phyloP scores from a whole-genome alignment of 2,797 vertebrate genomes.

The Onychomys leucogaster region DNA sequence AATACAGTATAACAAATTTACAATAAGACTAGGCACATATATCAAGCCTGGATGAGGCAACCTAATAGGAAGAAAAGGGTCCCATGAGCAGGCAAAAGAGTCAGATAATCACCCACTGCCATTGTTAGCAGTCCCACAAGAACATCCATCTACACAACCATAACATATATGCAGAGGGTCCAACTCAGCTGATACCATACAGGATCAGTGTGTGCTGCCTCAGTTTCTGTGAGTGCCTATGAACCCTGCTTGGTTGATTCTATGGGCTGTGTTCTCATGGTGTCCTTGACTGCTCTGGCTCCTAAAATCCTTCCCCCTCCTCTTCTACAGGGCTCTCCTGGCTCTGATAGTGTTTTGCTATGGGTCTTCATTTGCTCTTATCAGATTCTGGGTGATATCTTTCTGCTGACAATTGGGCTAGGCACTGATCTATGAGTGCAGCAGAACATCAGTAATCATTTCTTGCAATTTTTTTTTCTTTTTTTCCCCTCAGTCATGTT shows the following conservation, averaged over 20 bases:
- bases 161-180: neutral
- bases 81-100: neutral
- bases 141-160: neutral
- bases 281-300: neutral
- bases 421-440: neutral
- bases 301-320: neutral
- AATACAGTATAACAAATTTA: neutral
- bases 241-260: neutral
- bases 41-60: neutral
- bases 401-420: neutral
- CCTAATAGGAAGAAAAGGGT: neutral
- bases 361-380: neutral
- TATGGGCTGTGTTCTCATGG: neutral
- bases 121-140: neutral
- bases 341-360: neutral
- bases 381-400: neutral
- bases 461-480: neutral
- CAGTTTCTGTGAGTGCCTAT: neutral
- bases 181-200: neutral
- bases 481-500: neutral
- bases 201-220: neutral
- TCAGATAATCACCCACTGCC: neutral
- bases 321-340: neutral
- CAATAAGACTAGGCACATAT: neutral
- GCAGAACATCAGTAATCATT: neutral